phyloP scores from a whole-genome alignment of 2,113 vertebrate genomes.

The Ctenodactylus gundi region DNA sequence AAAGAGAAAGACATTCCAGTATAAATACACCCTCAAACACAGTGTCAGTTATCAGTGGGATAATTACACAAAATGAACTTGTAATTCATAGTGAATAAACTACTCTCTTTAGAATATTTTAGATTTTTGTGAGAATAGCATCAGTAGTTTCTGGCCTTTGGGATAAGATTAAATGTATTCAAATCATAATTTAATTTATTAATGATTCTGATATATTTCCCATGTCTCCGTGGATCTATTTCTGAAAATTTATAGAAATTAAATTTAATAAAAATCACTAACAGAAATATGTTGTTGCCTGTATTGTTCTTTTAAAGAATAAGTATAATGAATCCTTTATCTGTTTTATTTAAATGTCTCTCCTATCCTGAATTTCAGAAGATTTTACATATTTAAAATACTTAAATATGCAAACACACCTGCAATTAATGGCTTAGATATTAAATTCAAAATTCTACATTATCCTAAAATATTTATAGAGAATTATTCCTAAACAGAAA shows the following conservation, averaged over 20 bases:
- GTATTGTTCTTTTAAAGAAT: neutral
- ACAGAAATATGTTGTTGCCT: neutral
- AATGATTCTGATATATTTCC: neutral
- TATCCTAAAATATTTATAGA: neutral
- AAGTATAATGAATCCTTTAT: neutral
- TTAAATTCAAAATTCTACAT: neutral
- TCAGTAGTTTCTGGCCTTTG: conserved; percentile 25
- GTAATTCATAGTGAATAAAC: conserved; percentile 52
- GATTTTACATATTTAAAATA: neutral
- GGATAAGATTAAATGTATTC: conserved; percentile 30
- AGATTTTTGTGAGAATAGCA: conserved; percentile 41
- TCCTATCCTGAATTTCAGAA: conserved; percentile 11
- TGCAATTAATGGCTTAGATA: neutral
- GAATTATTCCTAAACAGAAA: neutral
- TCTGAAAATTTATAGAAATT: conserved; percentile 1
- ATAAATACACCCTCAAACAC: conserved; percentile 49
- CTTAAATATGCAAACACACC: neutral
- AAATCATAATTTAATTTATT: conserved; percentile 51
- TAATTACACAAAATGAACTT: conserved; percentile 71
- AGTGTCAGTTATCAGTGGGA: conserved; percentile 56
- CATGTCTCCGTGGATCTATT: neutral
- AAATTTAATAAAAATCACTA: neutral
- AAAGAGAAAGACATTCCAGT: conserved; percentile 59
- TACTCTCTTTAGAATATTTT: conserved; percentile 61
- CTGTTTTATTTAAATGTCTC: neutral